Evolutionary conservation across 2,888 invertebrate species (phyloP), one percentile per base, ranked within the genome.

Genomic region (Macaria notata): DNA sequence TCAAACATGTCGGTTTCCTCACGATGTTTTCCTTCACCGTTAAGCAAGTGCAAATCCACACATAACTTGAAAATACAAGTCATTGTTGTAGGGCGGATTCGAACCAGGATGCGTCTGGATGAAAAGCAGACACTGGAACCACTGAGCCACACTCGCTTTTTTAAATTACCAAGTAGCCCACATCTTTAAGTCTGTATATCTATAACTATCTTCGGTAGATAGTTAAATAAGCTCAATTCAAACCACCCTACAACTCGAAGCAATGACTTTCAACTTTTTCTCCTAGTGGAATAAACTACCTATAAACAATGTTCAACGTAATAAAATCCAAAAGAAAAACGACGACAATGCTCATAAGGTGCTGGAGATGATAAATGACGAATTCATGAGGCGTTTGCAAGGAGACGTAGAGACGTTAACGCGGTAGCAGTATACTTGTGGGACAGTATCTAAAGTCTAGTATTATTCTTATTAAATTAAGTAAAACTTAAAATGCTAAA

Each of bases 371-470:
- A 90, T 87, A 84, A 85, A 90, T 84, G 90, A 82, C 71, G 75
- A 76, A 86, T 87, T 88, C 86, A 89, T 89, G 88, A 88, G 86
- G 82, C 83, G 33, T 82, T 79, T 71, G 43, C 62, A 52, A 57
- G 60, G 9, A 55, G 59, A 54, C 46, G 31, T 29, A 4, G 67
- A 64, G 57, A 36, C 42, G 19, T n/a, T 46, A 42, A 49, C n/a
- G n/a, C 47, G 46, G 39, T 54, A n/a, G 4, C 41, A 19, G 19
- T 36, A 31, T 54, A 58, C 31, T 49, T 29, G 7, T 3, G 0
- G 36, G 33, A 49, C 57, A 53, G 57, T 4, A 7, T 36, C 33
- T 36, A 36, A 36, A 3, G 33, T 36, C 7, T 3, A 36, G 3
- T 36, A 2, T 36, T 1, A 3, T 4, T 19, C 19, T 19, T 19